Percentiles rank a stretch among this genome's conserved stretches.
These are phyloP conservation scores for Epizoanthus scotinus DNA, from an alignment of 92 coral and sea anemone species.

Conservation along the genomic window DNA sequence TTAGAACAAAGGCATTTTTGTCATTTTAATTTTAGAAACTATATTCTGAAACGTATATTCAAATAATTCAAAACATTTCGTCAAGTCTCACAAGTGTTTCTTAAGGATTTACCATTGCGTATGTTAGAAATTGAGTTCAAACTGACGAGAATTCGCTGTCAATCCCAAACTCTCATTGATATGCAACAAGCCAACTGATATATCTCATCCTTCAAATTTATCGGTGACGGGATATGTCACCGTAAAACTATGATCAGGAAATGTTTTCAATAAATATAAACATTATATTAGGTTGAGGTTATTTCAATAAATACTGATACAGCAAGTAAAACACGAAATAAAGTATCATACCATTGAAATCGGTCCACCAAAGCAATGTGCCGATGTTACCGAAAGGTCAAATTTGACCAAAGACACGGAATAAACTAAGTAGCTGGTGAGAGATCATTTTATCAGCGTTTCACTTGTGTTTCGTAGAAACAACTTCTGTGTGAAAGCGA, in stretches of 20 bases:
- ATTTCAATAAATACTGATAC: neutral
- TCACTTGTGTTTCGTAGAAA: constrained; percentile 17
- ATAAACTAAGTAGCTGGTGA: constrained; percentile 13
- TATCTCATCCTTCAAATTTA: neutral
- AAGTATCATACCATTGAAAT: constrained; percentile 31
- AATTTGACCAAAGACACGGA: constrained; percentile 8
- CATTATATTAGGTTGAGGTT: constrained; percentile 11
- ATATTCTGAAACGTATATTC: neutral
- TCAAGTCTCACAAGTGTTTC: neutral
- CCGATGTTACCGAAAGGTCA: constrained; percentile 33
- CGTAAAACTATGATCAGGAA: constrained; percentile 18
- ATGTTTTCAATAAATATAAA: neutral
- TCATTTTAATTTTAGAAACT: neutral
- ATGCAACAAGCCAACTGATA: neutral
- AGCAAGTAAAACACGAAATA: constrained; percentile 23
- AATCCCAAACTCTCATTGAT: neutral
- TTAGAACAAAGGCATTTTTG: constrained; percentile 7
- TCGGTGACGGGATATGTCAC: constrained; percentile 8
- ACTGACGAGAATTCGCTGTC: too few species aligned
- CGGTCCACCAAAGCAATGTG: constrained; percentile 26
- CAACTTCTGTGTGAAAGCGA: neutral
- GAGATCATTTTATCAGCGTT: constrained; percentile 23
- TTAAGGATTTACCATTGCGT: neutral
- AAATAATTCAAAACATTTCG: neutral
- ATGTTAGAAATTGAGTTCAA: neutral